A percentile compares a stretch with the other conserved stretches of the same genome.
Evolutionary conservation across 2,113 vertebrate genomes (phyloP).

Genomic region (Urocynchramus pylzowi): DNA sequence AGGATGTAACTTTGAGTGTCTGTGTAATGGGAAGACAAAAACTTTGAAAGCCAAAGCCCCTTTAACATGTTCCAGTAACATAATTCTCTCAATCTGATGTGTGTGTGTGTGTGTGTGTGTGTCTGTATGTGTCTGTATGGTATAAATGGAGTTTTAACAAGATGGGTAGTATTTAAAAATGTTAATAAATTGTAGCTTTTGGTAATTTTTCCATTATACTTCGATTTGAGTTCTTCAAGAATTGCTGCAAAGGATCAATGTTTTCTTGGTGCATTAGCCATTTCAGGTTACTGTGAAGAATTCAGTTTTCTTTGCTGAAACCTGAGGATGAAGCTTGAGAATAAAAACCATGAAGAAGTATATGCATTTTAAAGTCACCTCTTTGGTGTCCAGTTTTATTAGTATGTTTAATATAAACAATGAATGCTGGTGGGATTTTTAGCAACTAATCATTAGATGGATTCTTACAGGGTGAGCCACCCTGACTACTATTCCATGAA

Average conservation of each 20-base stretch:
- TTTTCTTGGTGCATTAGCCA: not conserved
- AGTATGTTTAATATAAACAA: not conserved
- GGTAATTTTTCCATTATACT: not conserved
- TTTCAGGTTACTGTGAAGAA: not conserved
- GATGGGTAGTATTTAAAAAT: not conserved
- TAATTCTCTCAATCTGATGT: not conserved
- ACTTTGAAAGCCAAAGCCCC: not conserved
- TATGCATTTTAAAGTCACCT: not conserved
- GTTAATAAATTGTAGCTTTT: not conserved
- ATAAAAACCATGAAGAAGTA: not conserved
- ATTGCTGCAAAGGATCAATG: not conserved
- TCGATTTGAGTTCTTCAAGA: not conserved
- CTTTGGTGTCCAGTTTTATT: not conserved
- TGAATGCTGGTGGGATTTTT: not conserved
- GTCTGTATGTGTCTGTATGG: not conserved
- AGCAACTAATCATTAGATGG: not conserved
- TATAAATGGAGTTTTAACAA: not conserved
- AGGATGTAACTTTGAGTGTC: not conserved
- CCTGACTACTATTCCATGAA: not conserved
- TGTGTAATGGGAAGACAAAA: not conserved
- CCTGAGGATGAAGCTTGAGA: not conserved
- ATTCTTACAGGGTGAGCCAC: not conserved
- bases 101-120: not conserved
- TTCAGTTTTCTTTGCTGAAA: not conserved
- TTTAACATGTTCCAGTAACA: not conserved